Evolutionary conservation across 2,888 invertebrate species (phyloP), one percentile per base, ranked within the genome.

Genomic region (Megaustenia siamemsis): DNA sequence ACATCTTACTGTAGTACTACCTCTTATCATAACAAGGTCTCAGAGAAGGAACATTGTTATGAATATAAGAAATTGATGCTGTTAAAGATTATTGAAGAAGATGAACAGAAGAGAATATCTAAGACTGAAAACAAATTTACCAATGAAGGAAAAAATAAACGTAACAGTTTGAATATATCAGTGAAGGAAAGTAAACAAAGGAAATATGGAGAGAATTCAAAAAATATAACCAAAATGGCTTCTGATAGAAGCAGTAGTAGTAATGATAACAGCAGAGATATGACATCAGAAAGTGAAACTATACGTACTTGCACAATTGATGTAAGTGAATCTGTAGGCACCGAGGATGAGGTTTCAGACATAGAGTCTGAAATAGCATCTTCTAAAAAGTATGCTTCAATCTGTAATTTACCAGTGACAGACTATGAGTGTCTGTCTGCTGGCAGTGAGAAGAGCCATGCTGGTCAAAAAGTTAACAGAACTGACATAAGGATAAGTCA

Each of bases 301-400:
- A 10, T 12, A 40, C 12, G 40, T n/a, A 60, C 40, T 40, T 77
- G 38, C n/a, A 15, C 60, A 0, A 18, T 68, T 32, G 53, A 56
- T 40, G 18, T 21, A 21, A 53, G 35, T 66, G 77, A 81, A 32
- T 53, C 40, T 24, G 45, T 1, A 18, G 85, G 66, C 35, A 85
- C 85, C 3, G 85, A 76, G 6, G 81, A 85, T 66, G 85, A 85
- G 69, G 85, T 85, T 32, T 85, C 85, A 5, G 85, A 85, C 35
- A 81, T 85, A 56, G 85, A 85, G 43, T 85, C 85, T 38, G 85
- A 85, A 63, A 85, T 85, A 38, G 85, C 76, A 21, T 38, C 85
- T 12, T 66, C 75, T 8, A 84, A 84, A 18, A 40, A 71, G 18
- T 40, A 71, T 32, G 5, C 40, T 6, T 32, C 38, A 15, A 43